Evolutionary conservation across 2,888 invertebrate genomes (phyloP), one percentile per base, ranked within the genome.

Genomic region (Temnothorax unifasciatus): DNA sequence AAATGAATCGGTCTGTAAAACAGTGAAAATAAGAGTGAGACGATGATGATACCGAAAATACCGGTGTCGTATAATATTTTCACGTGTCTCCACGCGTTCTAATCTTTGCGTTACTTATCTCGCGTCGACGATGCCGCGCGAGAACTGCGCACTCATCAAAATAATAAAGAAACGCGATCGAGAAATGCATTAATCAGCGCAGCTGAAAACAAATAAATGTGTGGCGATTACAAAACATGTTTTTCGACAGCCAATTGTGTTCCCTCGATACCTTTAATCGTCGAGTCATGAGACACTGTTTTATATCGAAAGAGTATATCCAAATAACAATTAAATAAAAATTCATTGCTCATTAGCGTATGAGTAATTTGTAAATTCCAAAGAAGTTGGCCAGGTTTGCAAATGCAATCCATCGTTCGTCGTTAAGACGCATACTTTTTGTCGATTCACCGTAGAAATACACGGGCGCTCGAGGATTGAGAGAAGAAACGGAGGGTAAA

Each of bases 61-160:
- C 8, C 38, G 6, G 2, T 11, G 25, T 66, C 76, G 29, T 44
- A 68, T 44, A 64, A 76, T 38, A 44, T n/a, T 54, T n/a, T 54
- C 47, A 44, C 50, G 18, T 52, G 9, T 68, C 18, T n/a, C 5
- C 4, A 13, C n/a, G 18, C 6, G n/a, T 41, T 57, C 21, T 69
- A 69, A 79, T 79, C 79, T 71, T 71, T 29, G 4, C 34, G 71
- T 71, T 71, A 29, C 29, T 29, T 29, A 79, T 79, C 71, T 79
- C 34, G 18, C 38, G 50, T 15, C 63, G 44, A 4, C 54, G n/a
- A 57, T 8, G 52, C 64, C 15, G 44, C 29, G 47, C 57, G 44
- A 59, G 25, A 71, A 79, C 71, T 71, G 79, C 71, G 59, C 47
- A 61, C 47, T 79, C 79, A 59, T 38, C 18, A 38, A 71, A 79